Conservation (phyloP, 2,113 vertebrate species). For the Neodon shergylaensis region DNA sequence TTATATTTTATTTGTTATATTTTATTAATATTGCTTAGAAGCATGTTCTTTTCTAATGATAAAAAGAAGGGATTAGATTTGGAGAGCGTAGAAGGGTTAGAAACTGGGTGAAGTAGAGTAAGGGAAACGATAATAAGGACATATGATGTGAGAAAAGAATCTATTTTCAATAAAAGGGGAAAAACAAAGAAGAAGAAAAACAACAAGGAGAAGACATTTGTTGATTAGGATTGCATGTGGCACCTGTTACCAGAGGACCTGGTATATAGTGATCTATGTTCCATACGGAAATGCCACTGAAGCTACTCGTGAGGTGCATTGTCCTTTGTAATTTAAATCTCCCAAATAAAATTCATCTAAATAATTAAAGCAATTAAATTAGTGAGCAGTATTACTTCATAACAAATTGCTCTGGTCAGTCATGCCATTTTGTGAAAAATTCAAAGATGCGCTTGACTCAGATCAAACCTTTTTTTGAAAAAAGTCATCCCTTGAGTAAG, state of each 20-base stretch:
- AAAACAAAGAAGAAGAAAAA: background rate
- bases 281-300: constrained; percentile 9
- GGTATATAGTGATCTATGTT: background rate
- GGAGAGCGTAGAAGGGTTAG: background rate
- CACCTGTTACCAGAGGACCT: constrained; percentile 7
- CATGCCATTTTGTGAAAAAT: constrained; percentile 61
- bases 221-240: background rate
- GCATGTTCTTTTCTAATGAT: background rate
- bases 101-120: no score
- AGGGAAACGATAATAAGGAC: background rate
- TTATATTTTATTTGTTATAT: background rate
- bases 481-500: background rate
- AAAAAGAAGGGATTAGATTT: background rate
- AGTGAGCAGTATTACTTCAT: constrained; percentile 54
- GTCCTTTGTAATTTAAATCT: constrained; percentile 47
- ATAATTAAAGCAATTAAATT: constrained; percentile 60
- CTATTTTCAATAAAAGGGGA: background rate
- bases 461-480: background rate
- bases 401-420: constrained; percentile 55
- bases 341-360: constrained; percentile 62
- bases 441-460: constrained; percentile 29
- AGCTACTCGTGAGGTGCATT: constrained; percentile 32
- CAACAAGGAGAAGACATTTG: background rate
- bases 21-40: background rate
- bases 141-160: background rate